A percentile compares a stretch with the other conserved stretches of the same genome.
Evolutionary conservation across 2,113 vertebrate species (phyloP).

Genomic region (Protobothrops flavoviridis): DNA sequence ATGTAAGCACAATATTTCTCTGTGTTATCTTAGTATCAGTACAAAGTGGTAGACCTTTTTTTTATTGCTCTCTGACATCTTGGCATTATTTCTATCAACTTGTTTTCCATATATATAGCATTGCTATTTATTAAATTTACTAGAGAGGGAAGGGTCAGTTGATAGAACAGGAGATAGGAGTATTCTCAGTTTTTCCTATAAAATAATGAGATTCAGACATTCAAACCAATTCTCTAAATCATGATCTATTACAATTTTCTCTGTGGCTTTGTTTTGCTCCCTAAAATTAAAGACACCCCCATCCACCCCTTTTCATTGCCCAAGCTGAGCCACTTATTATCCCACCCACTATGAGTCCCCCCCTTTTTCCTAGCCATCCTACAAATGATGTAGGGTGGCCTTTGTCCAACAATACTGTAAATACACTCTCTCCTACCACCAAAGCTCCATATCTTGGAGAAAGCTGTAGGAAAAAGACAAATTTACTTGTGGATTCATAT

Average conservation of each 20-base stretch:
- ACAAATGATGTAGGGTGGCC: neutral
- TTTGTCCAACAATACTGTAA: neutral
- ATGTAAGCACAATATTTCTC: slow-evolving; percentile 17
- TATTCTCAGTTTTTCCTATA: slow-evolving; percentile 11
- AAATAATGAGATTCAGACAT: slow-evolving; percentile 38
- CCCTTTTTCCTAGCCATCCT: neutral
- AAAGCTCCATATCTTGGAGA: neutral
- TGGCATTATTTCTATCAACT: neutral
- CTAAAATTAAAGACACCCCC: neutral
- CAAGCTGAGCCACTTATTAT: neutral
- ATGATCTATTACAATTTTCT: neutral
- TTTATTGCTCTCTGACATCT: neutral
- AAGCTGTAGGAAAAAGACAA: neutral
- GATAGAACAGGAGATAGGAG: neutral
- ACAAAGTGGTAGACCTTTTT: slow-evolving; percentile 7
- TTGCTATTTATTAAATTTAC: neutral
- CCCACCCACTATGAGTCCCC: neutral
- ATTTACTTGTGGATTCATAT: neutral
- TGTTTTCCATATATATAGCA: neutral
- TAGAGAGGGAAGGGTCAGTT: neutral
- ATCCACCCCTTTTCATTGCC: neutral
- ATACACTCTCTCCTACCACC: neutral
- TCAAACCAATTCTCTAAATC: slow-evolving; percentile 27
- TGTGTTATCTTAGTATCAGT: neutral
- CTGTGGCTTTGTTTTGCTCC: neutral